phyloP scores from a whole-genome alignment of 1,140 invertebrate genomes.

The Sinonovacula constricta region DNA sequence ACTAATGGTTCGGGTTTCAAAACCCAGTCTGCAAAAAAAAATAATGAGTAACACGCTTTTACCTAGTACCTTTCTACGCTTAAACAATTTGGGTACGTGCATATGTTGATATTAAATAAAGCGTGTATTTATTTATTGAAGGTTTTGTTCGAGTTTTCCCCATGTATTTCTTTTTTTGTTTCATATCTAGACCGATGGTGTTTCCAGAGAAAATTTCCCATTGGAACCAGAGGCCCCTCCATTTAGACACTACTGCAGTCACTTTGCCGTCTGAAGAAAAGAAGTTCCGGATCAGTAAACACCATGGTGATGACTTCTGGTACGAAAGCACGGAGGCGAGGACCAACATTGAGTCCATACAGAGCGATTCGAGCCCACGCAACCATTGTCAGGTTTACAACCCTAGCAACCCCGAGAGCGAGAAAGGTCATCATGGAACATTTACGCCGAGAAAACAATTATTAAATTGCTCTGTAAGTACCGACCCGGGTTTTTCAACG shows the following conservation, averaged over 20 bases:
- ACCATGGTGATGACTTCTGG: conserved; percentile 21
- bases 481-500: not conserved
- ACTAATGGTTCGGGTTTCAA: no score
- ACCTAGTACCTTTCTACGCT: no score
- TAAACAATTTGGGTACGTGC: no score
- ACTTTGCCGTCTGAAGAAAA: not conserved
- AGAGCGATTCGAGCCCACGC: not conserved
- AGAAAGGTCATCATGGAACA: no score
- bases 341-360: conserved; percentile 1
- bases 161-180: no score
- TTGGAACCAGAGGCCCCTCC: not conserved
- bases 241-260: not conserved
- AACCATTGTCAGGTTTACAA: not conserved
- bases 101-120: no score
- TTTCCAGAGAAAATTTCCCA: conserved; percentile 37
- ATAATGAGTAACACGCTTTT: no score
- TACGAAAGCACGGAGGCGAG: conserved; percentile 26
- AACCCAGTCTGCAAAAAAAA: no score
- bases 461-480: not conserved
- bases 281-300: conserved; percentile 18
- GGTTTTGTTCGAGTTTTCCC: no score
- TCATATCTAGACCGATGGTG: conserved; percentile 36
- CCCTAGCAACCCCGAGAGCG: not conserved
- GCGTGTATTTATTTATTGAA: no score
- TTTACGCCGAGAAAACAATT: not conserved